phyloP scores from a whole-genome alignment of 2,113 vertebrate genomes.

The Eudyptes chrysolophus region DNA sequence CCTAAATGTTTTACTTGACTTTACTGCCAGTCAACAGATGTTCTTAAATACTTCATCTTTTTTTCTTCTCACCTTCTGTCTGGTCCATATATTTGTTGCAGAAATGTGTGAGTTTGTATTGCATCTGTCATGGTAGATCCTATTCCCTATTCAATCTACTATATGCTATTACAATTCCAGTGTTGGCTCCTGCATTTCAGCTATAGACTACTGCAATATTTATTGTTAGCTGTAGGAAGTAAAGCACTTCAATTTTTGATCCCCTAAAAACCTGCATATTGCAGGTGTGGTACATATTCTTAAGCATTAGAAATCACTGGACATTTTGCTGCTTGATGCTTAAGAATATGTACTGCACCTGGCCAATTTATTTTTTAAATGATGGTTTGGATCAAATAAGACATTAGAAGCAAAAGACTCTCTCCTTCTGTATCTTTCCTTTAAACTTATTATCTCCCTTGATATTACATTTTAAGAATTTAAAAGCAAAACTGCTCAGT shows the following conservation, averaged over 20 bases:
- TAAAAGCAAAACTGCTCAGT: not conserved
- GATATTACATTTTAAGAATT: constrained; percentile 40
- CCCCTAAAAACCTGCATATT: not conserved
- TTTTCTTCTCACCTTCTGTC: not conserved
- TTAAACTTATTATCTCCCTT: not conserved
- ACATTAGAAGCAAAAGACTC: not conserved
- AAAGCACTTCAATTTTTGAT: not conserved
- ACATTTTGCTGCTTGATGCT: not conserved
- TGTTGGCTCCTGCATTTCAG: not conserved
- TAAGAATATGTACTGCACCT: not conserved
- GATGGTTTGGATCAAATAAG: not conserved
- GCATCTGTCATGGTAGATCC: not conserved
- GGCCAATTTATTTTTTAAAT: not conserved
- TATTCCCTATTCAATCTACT: not conserved
- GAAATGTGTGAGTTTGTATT: not conserved
- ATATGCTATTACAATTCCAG: not conserved
- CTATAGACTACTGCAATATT: not conserved
- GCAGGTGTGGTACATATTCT: not conserved
- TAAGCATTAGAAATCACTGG: not conserved
- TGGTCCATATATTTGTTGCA: not conserved
- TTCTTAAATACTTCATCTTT: not conserved
- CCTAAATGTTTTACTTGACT: not conserved
- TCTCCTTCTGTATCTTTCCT: not conserved
- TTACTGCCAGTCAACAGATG: not conserved
- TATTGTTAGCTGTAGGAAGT: not conserved